phyloP scores from a whole-genome alignment of 2,113 vertebrate species.

The Nerophis ophidion region DNA sequence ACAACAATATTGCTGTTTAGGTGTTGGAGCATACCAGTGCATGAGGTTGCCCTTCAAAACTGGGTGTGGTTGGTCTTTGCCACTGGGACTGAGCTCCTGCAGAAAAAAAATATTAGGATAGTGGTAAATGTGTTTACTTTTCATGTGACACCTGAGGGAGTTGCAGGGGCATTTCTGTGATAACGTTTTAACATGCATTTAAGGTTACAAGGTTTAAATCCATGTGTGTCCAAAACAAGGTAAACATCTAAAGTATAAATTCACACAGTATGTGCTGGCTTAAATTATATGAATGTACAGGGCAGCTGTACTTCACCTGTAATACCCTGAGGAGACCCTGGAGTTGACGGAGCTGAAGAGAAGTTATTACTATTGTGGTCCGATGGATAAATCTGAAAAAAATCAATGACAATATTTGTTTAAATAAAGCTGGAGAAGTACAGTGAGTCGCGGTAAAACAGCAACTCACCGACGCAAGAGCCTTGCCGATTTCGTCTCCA shows the following conservation, averaged over 20 bases:
- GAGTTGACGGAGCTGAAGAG: slow-evolving; percentile 90
- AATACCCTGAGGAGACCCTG: slow-evolving; percentile 92
- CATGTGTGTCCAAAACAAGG: slow-evolving; percentile 27
- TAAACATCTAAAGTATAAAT: background rate
- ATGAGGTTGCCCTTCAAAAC: slow-evolving; percentile 88
- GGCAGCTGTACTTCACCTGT: slow-evolving; percentile 72
- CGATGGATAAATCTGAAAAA: slow-evolving; percentile 89
- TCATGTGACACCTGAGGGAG: slow-evolving; percentile 61
- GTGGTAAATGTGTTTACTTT: slow-evolving; percentile 4
- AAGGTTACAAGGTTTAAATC: background rate
- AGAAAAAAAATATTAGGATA: slow-evolving; percentile 22
- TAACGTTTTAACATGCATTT: background rate
- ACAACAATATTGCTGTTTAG: background rate
- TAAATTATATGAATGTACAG: background rate
- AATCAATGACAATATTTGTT: background rate
- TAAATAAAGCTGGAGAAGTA: background rate
- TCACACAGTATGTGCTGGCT: background rate
- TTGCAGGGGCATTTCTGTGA: slow-evolving; percentile 32
- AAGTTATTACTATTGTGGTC: slow-evolving; percentile 98
- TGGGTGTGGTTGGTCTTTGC: slow-evolving; percentile 86
- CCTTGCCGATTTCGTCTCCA: slow-evolving; percentile 96
- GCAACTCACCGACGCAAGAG: slow-evolving; percentile 89
- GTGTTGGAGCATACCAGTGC: slow-evolving; percentile 76
- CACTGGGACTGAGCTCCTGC: slow-evolving; percentile 86
- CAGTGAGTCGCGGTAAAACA: background rate